phyloP scores from a whole-genome alignment of 2,113 vertebrate species.

The Crotalus helleri region DNA sequence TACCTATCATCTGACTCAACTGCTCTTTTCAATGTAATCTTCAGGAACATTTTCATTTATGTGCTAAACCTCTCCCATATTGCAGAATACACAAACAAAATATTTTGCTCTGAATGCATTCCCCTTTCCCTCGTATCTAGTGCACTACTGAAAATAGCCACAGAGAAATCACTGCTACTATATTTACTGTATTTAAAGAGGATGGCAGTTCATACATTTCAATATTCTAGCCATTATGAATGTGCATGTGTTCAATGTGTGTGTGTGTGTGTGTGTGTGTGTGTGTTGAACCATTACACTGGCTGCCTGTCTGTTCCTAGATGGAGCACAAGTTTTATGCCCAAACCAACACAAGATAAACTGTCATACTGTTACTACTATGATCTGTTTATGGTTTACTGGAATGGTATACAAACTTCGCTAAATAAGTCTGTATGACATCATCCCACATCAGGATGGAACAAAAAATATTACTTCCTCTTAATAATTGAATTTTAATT shows the following conservation, averaged over 20 bases:
- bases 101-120: background rate
- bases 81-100: background rate
- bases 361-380: background rate
- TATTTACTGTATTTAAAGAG: background rate
- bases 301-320: background rate
- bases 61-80: background rate
- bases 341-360: background rate
- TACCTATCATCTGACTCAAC: background rate
- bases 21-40: background rate
- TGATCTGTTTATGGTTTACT: background rate
- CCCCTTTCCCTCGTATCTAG: background rate
- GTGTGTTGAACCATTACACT: background rate
- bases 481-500: background rate
- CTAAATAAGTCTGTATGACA: background rate
- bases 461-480: background rate
- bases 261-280: background rate
- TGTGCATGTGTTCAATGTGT: background rate
- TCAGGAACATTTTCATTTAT: fast-evolving
- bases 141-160: background rate
- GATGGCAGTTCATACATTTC: background rate
- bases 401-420: background rate
- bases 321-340: background rate
- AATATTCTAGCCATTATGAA: background rate
- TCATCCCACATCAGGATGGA: background rate
- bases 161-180: background rate